Evolutionary conservation across 2,797 vertebrate species (phyloP), one percentile per base, ranked within the genome.

Genomic region (Ambastaia sidthimunki): DNA sequence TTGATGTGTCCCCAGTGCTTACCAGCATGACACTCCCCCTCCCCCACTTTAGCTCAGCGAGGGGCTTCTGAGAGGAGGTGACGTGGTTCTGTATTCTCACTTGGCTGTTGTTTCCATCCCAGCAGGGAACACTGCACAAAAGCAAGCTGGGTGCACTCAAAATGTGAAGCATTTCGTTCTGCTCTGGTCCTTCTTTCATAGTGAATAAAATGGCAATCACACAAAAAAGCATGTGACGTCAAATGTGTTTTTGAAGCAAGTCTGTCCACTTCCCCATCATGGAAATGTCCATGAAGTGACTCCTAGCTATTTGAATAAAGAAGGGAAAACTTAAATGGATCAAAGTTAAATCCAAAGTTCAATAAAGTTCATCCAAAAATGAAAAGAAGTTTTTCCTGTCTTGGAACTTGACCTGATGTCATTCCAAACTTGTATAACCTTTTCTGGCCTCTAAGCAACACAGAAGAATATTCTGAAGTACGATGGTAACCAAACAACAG

Each of bases 161-260:
- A 60, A 60, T 60, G 13, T 31, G 59, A 62, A 62, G 59, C 25
- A 62, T 62, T 62, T 37, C 18, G 18, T 65, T 34, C 31, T 65
- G 62, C 62, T 41, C 31, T 63, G 62, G 31, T 19, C 9, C 10
- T 57, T 65, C 60, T 65, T 65, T 37, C 18, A 37, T 10, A 65
- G 31, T 3, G 1, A 65, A 41, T 65, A 37, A 65, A 65, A 65
- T 18, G 9, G 31, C 62, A 57, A 3, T 9, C 31, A 34, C 31
- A 63, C 18, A 63, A 31, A 34, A 31, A 37, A n/a, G 15, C 18
- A 2, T 21, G 54, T 21, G 19, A 57, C n/a, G n/a, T 21, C 54
- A 21, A 21, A 57, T 2, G 1, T 16, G 4, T 62, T 62, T 31
- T 16, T 28, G 3, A 28, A 62, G 54, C 54, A 16, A 18, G 16